Evolutionary conservation across 1,140 invertebrate species (phyloP).

Genomic region (Drosophila pandora): DNA sequence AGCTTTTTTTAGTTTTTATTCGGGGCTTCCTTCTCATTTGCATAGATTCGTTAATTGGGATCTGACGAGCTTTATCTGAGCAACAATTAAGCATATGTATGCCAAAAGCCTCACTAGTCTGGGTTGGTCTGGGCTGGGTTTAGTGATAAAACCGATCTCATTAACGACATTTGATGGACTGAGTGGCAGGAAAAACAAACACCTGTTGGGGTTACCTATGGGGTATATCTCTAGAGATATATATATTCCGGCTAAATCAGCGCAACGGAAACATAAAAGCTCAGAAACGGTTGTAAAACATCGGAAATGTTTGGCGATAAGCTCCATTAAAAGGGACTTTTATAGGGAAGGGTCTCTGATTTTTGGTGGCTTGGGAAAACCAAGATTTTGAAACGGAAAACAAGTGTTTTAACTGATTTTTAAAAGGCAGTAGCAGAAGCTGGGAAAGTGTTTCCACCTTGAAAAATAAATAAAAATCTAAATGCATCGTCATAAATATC

Average conservation of each 20-base stretch:
- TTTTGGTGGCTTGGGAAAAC: not conserved
- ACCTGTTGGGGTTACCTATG: constrained; percentile 24
- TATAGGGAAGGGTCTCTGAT: constrained; percentile 5
- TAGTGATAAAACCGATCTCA: constrained; percentile 60
- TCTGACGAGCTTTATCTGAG: constrained; percentile 48
- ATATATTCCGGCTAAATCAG: constrained; percentile 44
- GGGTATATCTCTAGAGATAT: not conserved
- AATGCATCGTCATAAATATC: too few relatives aligned
- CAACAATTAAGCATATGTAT: constrained; percentile 66
- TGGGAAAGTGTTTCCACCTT: not conserved
- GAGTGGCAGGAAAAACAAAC: constrained; percentile 11
- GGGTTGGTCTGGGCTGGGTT: not conserved
- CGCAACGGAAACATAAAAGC: constrained; percentile 71
- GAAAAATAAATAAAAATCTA: not conserved
- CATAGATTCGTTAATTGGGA: constrained; percentile 78
- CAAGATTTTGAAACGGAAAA: not conserved
- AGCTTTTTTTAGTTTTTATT: not conserved
- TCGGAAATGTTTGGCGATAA: constrained; percentile 64
- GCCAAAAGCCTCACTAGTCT: constrained; percentile 51
- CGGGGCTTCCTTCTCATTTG: constrained; percentile 53
- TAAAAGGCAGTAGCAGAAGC: not conserved
- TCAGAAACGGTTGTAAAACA: constrained; percentile 63
- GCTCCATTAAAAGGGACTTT: constrained; percentile 12
- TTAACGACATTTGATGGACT: constrained; percentile 70
- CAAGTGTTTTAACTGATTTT: constrained; percentile 1